phyloP scores from a whole-genome alignment of 2,113 vertebrate genomes.

The Sitta europaea region DNA sequence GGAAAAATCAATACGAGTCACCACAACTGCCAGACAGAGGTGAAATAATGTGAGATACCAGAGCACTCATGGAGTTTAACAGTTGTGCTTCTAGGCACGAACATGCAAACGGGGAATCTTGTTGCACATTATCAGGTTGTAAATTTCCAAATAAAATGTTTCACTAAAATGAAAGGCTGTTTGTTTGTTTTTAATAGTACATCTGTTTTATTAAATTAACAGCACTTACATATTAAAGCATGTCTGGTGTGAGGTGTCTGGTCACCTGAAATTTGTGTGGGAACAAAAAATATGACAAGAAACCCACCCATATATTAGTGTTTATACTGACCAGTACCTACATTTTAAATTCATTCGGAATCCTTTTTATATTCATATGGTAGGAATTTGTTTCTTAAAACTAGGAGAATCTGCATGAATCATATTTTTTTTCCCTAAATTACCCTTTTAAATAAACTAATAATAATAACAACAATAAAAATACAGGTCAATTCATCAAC shows the following conservation, averaged over 20 bases:
- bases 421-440: background rate
- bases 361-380: background rate
- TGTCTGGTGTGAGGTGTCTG: constrained; percentile 5
- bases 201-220: constrained; percentile 56
- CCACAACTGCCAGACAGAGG: background rate
- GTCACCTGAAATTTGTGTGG: constrained; percentile 4
- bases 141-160: constrained; percentile 45
- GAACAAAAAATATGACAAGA: background rate
- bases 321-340: background rate
- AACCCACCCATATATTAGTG: background rate
- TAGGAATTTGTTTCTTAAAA: background rate
- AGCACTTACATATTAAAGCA: constrained; percentile 18
- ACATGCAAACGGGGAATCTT: constrained; percentile 28
- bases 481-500: background rate
- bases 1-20: background rate
- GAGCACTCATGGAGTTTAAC: background rate
- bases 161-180: constrained; percentile 19
- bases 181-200: constrained; percentile 39
- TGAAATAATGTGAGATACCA: background rate
- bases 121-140: constrained; percentile 50
- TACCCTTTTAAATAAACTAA: background rate
- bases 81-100: constrained; percentile 22
- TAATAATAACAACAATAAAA: background rate
- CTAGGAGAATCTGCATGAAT: background rate
- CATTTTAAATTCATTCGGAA: background rate